Conservation (phyloP, 1,140 invertebrate genomes). For the Pseudomyrmex cubaensis region DNA sequence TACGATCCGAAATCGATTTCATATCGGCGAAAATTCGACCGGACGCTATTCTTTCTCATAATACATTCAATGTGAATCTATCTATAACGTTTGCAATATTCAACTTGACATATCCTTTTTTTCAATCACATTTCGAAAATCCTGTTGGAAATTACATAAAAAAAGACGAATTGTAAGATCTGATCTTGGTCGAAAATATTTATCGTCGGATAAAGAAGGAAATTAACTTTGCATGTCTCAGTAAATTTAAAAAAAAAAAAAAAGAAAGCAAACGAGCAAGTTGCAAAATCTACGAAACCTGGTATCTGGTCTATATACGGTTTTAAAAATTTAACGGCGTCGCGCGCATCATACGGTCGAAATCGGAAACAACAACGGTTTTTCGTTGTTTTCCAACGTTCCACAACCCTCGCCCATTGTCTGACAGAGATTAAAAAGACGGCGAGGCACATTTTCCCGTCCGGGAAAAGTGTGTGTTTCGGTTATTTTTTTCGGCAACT, state of each 20-base stretch:
- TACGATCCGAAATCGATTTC: not conserved
- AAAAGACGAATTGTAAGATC: not conserved
- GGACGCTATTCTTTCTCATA: constrained; percentile 1
- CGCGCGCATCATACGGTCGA: too few relatives aligned
- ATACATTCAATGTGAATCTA: not conserved
- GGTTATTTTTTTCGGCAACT: constrained; percentile 67
- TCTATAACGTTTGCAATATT: not conserved
- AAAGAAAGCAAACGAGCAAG: not conserved
- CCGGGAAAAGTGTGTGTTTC: constrained; percentile 34
- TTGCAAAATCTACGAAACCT: not conserved
- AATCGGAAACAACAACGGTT: constrained; percentile 8
- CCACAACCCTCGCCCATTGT: not conserved
- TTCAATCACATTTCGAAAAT: not conserved
- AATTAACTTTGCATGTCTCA: not conserved
- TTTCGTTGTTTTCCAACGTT: constrained; percentile 5
- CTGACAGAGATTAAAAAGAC: constrained; percentile 45
- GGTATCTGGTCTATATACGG: not conserved
- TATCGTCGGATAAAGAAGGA: too few relatives aligned
- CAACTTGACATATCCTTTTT: not conserved
- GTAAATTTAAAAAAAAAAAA: not conserved
- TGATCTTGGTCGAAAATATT: too few relatives aligned
- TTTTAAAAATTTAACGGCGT: not conserved
- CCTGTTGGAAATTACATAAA: not conserved
- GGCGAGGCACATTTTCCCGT: constrained; percentile 41
- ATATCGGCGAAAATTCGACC: not conserved